Percentiles rank a stretch among this genome's conserved stretches.
Evolutionary conservation across 1,140 invertebrate genomes (phyloP).

Genomic region (Fopius arisanus): DNA sequence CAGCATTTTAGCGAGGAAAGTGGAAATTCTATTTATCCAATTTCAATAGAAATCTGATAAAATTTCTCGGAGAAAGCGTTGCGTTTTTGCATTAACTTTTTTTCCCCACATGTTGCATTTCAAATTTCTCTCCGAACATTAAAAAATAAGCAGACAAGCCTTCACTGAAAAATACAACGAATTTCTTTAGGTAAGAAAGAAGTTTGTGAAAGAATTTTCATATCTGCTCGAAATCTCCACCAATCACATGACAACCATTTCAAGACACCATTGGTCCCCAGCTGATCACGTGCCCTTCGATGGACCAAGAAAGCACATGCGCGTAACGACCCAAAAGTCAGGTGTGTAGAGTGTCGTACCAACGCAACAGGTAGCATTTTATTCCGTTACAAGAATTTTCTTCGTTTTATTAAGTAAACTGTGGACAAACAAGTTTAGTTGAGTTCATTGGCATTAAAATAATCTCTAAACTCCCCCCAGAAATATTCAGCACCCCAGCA

Average conservation of each 20-base stretch:
- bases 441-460: conserved; percentile 1
- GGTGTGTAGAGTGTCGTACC: conserved; percentile 11
- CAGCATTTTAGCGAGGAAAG: too few species aligned
- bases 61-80: too few species aligned
- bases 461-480: not conserved
- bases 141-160: too few species aligned
- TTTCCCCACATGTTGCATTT: too few species aligned
- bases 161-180: too few species aligned
- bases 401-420: not conserved
- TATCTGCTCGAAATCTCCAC: not conserved
- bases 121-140: too few species aligned
- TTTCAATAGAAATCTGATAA: too few species aligned
- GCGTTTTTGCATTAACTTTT: too few species aligned
- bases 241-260: not conserved
- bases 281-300: not conserved
- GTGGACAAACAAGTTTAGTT: not conserved
- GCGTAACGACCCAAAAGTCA: conserved; percentile 1
- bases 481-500: too few species aligned
- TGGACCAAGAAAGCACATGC: not conserved
- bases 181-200: too few species aligned
- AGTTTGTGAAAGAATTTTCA: too few species aligned
- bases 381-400: conserved; percentile 1
- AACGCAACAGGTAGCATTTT: conserved; percentile 29
- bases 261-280: not conserved
- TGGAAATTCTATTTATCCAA: too few species aligned